Conservation (phyloP, 1,140 invertebrate species). For the Ladona fulva region DNA sequence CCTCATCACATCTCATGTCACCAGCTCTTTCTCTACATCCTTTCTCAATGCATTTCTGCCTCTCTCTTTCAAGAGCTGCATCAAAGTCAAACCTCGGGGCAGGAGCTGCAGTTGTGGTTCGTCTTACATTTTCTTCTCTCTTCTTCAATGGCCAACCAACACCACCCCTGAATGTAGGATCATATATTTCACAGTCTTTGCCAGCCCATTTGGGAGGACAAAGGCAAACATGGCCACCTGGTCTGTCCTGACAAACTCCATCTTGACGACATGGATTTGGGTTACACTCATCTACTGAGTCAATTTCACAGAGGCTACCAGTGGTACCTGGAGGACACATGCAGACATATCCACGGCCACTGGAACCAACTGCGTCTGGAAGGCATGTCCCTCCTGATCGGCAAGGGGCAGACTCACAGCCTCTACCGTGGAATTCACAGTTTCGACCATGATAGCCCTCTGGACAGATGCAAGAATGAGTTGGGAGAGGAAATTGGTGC, state of each 20-base stretch:
- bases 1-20: slow-evolving; percentile 77
- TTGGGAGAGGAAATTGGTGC: slow-evolving; percentile 34
- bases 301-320: slow-evolving; percentile 74
- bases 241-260: slow-evolving; percentile 65
- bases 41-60: slow-evolving; percentile 62
- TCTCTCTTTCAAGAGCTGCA: slow-evolving; percentile 56
- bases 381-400: slow-evolving; percentile 64
- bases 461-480: slow-evolving; percentile 70
- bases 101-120: background rate
- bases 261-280: slow-evolving; percentile 74
- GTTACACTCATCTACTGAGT: slow-evolving; percentile 65
- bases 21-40: slow-evolving; percentile 72
- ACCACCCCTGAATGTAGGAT: slow-evolving; percentile 59
- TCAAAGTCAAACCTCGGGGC: slow-evolving; percentile 27
- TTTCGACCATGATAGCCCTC: slow-evolving; percentile 80
- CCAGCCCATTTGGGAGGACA: slow-evolving; percentile 72
- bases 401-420: slow-evolving; percentile 76
- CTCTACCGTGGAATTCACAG: slow-evolving; percentile 77
- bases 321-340: slow-evolving; percentile 58
- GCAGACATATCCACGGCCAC: slow-evolving; percentile 61
- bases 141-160: slow-evolving; percentile 32
- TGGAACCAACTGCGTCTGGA: slow-evolving; percentile 43
- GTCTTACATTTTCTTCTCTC: slow-evolving; percentile 30
- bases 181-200: slow-evolving; percentile 73
- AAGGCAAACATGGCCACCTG: slow-evolving; percentile 71